Base-by-base conservation (phyloP, 2,113 vertebrate genomes). In the Planiliza haematocheilus region DNA sequence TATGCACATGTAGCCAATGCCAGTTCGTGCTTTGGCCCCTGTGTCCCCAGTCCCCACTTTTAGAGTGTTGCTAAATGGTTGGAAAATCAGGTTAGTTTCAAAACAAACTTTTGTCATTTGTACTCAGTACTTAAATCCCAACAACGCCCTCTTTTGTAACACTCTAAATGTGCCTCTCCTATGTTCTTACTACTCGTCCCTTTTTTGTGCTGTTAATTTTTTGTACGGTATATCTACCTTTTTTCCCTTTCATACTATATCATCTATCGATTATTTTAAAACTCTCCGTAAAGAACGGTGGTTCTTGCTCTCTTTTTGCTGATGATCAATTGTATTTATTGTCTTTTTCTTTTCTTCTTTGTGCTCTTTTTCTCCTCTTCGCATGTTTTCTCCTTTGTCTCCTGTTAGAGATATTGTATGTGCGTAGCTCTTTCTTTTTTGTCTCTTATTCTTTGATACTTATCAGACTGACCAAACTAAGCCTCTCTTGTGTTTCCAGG, bases 401-500 rank as follows among this genome's bases (percentile, higher is more conserved):
- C 84, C 79, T 91, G 72, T 91, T 79, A 68, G 75, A 87, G 57
- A 90, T 88, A 78, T 67, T 87, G 48, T 87, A 51, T 90, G 74
- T 90, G 67, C 66, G 76, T 89, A 84, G 62, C 77, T 84, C 43
- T 89, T 90, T 85, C 60, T 81, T 89, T n/a, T 90, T 82, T 72
- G 43, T 86, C 76, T 88, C 72, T 83, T 89, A 76, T 87, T 91
- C 73, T 88, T 87, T 89, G 81, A 88, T 90, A 83, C 79, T 89
- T 90, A 83, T 92, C 90, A 86, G 85, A 94, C 87, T 94, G 93
- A 93, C 91, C 73, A 86, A 91, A 92, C 90, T 91, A 90, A 94
- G 93, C 81, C 88, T 91, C 86, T 94, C 88, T 94, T 94, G 86
- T 92, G 83, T 94, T 93, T 94, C 73, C 92, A 94, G 93, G 91